These are phyloP conservation scores for Orientallactaga bullata DNA, from an alignment of 2,113 vertebrate species.

Conservation along the genomic window DNA sequence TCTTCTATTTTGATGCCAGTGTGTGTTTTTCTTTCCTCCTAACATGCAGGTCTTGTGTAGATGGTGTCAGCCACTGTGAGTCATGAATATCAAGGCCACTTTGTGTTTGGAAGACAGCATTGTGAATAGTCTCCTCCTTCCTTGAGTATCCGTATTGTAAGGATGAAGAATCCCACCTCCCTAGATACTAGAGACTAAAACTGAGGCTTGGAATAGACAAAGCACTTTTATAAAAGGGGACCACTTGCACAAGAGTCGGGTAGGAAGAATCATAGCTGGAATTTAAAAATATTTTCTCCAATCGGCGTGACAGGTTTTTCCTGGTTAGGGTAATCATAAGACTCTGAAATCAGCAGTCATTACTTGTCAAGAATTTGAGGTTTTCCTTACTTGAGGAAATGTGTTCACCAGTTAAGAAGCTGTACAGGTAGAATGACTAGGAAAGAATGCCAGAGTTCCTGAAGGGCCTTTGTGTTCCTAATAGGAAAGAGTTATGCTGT, in stretches of 20 bases:
- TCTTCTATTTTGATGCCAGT: too few species aligned
- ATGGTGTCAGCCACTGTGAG: too few species aligned
- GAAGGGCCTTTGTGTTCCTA: not conserved
- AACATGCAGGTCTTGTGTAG: too few species aligned
- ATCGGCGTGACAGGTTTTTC: not conserved
- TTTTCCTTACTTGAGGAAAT: constrained; percentile 30
- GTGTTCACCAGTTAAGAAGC: not conserved
- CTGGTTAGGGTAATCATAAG: not conserved
- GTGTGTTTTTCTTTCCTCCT: too few species aligned
- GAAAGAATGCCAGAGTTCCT: not conserved
- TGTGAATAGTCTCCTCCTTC: too few species aligned
- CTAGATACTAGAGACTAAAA: not conserved
- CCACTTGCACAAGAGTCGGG: not conserved
- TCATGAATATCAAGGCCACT: too few species aligned
- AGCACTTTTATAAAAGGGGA: not conserved
- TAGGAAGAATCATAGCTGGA: not conserved
- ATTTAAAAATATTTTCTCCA: not conserved
- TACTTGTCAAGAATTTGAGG: not conserved
- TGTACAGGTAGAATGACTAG: not conserved
- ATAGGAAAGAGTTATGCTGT: constrained; percentile 65
- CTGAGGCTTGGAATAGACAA: not conserved
- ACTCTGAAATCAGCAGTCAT: not conserved
- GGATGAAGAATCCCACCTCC: not conserved
- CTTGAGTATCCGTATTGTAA: not conserved
- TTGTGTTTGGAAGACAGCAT: too few species aligned